These are phyloP conservation scores for Phalacrocorax aristotelis DNA, from an alignment of 2,113 vertebrate species.

Conservation along the genomic window DNA sequence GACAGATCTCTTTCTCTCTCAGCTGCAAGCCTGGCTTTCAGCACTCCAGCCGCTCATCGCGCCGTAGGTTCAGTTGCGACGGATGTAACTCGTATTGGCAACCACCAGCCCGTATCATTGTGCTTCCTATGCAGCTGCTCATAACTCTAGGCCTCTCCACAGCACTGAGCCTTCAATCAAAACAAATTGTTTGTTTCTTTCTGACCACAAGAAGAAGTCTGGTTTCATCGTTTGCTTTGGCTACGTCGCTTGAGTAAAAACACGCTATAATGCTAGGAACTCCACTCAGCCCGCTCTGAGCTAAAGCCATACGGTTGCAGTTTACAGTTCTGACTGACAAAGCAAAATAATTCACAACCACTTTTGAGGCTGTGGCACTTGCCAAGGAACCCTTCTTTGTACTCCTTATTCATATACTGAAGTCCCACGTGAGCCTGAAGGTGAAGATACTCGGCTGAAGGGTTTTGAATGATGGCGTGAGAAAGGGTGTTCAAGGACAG, in stretches of 20 bases:
- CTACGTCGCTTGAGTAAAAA: background rate
- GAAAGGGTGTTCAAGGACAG: background rate
- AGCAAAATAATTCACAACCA: background rate
- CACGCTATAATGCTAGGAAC: background rate
- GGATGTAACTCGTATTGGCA: background rate
- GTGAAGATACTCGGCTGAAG: rapidly evolving
- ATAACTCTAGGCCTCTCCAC: background rate
- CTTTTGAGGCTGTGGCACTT: background rate
- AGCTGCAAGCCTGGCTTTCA: background rate
- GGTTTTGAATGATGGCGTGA: background rate
- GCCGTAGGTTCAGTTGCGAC: background rate
- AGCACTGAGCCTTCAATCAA: conserved; percentile 39
- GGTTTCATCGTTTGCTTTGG: conserved; percentile 61
- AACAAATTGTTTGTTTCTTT: conserved; percentile 63
- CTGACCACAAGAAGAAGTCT: conserved; percentile 52
- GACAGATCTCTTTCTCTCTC: background rate
- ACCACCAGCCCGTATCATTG: background rate
- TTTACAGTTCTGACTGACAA: conserved; percentile 19
- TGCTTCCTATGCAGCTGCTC: conserved; percentile 25
- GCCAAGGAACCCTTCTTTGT: background rate
- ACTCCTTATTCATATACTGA: background rate
- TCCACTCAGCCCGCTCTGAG: background rate
- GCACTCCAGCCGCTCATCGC: background rate
- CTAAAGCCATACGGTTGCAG: background rate
- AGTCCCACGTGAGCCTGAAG: rapidly evolving